Percentiles rank a stretch among this genome's conserved stretches.
Evolutionary conservation across 2,113 vertebrate species (phyloP).

Genomic region (Muntiacus reevesi): DNA sequence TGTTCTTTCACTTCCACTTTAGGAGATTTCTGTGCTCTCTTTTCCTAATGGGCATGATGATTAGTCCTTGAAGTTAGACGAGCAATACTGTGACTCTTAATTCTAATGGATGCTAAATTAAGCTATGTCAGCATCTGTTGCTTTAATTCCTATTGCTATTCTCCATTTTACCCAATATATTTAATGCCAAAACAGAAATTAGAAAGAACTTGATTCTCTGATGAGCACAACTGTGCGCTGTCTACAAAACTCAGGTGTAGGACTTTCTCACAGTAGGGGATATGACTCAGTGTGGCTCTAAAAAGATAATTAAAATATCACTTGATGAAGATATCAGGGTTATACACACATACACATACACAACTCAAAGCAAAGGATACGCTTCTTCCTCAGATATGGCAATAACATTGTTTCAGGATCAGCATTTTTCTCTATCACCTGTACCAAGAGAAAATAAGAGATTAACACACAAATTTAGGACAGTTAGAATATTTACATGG

Average conservation of each 20-base stretch:
- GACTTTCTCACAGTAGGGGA: neutral
- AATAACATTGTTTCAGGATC: conserved; percentile 76
- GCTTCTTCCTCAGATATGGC: conserved; percentile 74
- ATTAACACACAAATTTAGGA: neutral
- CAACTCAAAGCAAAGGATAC: conserved; percentile 68
- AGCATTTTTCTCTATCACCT: conserved; percentile 72
- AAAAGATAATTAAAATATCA: neutral
- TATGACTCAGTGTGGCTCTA: neutral
- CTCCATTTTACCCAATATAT: neutral
- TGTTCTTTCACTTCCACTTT: neutral
- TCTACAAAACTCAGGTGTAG: neutral
- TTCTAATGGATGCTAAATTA: neutral
- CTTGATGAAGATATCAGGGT: neutral
- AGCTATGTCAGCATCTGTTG: neutral
- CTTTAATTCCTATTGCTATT: neutral
- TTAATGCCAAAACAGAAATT: neutral
- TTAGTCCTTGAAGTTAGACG: neutral
- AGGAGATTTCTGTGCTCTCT: neutral
- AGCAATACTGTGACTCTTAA: neutral
- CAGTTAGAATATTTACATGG: neutral
- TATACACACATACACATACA: neutral
- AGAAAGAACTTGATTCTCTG: neutral
- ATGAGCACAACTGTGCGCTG: neutral
- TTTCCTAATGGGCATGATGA: neutral
- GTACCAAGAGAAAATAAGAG: conserved; percentile 1